Conservation (phyloP, 1,140 invertebrate species). For the Acromyrmex charruanus region DNA sequence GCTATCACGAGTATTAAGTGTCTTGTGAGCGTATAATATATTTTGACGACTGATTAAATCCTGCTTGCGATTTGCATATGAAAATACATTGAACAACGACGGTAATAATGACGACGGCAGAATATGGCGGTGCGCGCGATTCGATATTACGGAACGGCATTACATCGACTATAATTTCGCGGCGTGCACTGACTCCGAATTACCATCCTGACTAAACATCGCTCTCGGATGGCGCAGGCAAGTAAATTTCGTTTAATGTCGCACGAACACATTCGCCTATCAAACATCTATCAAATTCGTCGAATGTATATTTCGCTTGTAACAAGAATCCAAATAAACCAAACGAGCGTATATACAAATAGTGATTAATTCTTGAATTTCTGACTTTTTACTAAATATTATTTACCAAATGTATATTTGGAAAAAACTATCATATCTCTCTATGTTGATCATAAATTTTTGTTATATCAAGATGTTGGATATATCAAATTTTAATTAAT, state of each 20-base stretch:
- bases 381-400: not conserved
- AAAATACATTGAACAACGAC: conserved; percentile 58
- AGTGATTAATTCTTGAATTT: not conserved
- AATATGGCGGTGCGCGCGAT: conserved; percentile 66
- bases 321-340: conserved; percentile 37
- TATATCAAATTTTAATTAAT: too few species aligned
- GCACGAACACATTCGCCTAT: conserved; percentile 15
- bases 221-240: conserved; percentile 39
- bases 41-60: conserved; percentile 60
- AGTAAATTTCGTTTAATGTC: conserved; percentile 62
- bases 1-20: conserved; percentile 50
- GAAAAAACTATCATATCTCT: not conserved
- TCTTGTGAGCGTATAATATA: conserved; percentile 53
- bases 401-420: not conserved
- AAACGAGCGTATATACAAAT: too few species aligned
- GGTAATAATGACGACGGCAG: conserved; percentile 69
- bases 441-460: too few species aligned
- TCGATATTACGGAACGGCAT: conserved; percentile 70
- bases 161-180: conserved; percentile 65
- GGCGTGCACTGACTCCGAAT: conserved; percentile 55
- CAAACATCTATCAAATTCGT: conserved; percentile 36
- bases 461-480: too few species aligned
- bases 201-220: conserved; percentile 60
- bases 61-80: conserved; percentile 56
- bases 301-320: conserved; percentile 5